Evolutionary conservation across 2,113 vertebrate genomes (phyloP).

Genomic region (Urocynchramus pylzowi): DNA sequence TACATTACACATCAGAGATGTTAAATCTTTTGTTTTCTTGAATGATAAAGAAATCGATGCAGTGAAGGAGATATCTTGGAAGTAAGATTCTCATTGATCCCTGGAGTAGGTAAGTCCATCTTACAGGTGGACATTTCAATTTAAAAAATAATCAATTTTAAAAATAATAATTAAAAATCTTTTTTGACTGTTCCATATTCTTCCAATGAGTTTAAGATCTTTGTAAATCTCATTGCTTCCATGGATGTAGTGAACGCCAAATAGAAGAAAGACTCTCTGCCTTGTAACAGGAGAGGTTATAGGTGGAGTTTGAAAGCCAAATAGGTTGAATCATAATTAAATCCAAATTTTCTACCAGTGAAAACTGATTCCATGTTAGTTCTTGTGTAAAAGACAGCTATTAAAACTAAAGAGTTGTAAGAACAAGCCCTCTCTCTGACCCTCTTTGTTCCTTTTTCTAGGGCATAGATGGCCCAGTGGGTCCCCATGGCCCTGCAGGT

Average conservation of each 20-base stretch:
- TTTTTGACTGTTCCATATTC: background rate
- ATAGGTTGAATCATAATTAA: background rate
- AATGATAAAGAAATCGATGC: background rate
- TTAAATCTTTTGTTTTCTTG: background rate
- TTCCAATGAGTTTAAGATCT: background rate
- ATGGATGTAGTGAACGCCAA: background rate
- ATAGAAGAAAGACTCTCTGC: background rate
- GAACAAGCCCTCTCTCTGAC: background rate
- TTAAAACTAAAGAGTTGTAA: background rate
- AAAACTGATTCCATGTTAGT: conserved; percentile 35
- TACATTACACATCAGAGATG: background rate
- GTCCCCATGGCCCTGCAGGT: conserved; percentile 92
- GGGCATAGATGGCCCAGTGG: conserved; percentile 89
- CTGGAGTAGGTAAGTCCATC: background rate
- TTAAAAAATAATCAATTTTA: background rate
- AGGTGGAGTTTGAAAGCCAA: background rate
- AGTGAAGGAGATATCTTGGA: background rate
- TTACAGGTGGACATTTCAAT: background rate
- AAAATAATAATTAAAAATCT: background rate
- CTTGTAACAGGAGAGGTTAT: background rate
- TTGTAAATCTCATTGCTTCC: background rate
- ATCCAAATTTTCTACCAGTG: background rate
- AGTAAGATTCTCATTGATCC: background rate
- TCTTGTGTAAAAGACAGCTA: background rate
- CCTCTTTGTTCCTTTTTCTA: conserved; percentile 48